These are phyloP conservation scores for Sarcophaga caerulescens DNA, from an alignment of 2,888 invertebrate species.

Conservation along the genomic window DNA sequence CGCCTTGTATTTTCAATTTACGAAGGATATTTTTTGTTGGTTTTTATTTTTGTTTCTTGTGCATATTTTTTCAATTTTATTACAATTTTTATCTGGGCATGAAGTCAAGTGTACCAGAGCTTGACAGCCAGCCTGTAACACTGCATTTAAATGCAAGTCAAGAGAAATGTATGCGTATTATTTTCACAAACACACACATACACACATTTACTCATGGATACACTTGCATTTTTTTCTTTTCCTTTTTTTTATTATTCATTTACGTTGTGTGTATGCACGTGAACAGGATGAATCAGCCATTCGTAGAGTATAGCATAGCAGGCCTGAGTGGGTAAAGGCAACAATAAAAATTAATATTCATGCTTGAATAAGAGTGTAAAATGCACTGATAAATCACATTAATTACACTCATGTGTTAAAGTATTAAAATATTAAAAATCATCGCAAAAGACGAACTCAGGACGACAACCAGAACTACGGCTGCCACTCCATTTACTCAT, in stretches of 20 bases:
- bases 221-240: neutral
- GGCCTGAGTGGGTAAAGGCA: slow-evolving; percentile 15
- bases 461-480: neutral
- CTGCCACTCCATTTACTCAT: neutral
- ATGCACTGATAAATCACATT: slow-evolving; percentile 67
- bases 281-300: no score
- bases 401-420: slow-evolving; percentile 64
- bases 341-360: slow-evolving; percentile 60
- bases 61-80: slow-evolving; percentile 21
- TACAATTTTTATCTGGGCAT: slow-evolving; percentile 35
- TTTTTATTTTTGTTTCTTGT: neutral
- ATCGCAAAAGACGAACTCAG: slow-evolving; percentile 10
- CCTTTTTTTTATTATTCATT: no score
- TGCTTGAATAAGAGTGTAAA: slow-evolving; percentile 54
- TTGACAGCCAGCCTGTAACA: neutral
- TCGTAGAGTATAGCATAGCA: neutral
- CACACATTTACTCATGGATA: neutral
- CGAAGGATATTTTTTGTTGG: neutral
- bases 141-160: neutral
- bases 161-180: slow-evolving; percentile 17
- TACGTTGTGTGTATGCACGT: no score
- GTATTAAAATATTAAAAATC: slow-evolving; percentile 66
- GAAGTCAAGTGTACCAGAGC: slow-evolving; percentile 38
- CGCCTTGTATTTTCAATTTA: neutral
- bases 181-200: neutral